These are phyloP conservation scores for Bufotes viridis DNA, from an alignment of 2,797 vertebrate species.

Conservation along the genomic window DNA sequence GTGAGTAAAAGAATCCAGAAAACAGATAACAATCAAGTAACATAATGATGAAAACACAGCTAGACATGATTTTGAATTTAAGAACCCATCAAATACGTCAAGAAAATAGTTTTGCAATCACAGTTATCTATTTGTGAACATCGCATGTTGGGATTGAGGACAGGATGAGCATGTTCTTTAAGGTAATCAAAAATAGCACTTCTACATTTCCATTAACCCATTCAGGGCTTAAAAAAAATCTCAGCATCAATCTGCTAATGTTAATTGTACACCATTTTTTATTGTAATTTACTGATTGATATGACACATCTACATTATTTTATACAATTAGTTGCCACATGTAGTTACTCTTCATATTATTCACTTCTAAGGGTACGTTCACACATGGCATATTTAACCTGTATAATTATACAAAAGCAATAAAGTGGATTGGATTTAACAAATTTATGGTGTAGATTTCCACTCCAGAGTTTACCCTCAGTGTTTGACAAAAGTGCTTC, in stretches of 20 bases:
- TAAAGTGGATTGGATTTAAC: too few species aligned
- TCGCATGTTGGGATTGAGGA: background rate
- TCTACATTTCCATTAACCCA: background rate
- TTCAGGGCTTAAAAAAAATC: background rate
- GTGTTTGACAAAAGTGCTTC: too few species aligned
- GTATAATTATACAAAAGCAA: too few species aligned
- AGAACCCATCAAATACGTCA: background rate
- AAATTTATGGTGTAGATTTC: too few species aligned
- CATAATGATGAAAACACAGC: background rate
- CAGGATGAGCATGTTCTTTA: background rate
- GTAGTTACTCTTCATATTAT: background rate
- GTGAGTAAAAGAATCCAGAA: background rate
- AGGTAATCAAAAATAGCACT: background rate
- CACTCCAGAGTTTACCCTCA: too few species aligned
- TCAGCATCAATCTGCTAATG: background rate
- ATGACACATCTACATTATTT: background rate
- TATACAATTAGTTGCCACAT: background rate
- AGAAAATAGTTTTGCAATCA: slow-evolving; percentile 18
- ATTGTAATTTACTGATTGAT: background rate
- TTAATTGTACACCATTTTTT: background rate
- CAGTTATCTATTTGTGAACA: slow-evolving; percentile 17
- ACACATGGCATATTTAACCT: too few species aligned
- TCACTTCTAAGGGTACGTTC: background rate
- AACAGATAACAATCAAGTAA: slow-evolving; percentile 25
- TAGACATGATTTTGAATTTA: slow-evolving; percentile 25